Evolutionary conservation across 2,113 vertebrate species (phyloP), one percentile per base, ranked within the genome.

Genomic region (Anhinga rufa): DNA sequence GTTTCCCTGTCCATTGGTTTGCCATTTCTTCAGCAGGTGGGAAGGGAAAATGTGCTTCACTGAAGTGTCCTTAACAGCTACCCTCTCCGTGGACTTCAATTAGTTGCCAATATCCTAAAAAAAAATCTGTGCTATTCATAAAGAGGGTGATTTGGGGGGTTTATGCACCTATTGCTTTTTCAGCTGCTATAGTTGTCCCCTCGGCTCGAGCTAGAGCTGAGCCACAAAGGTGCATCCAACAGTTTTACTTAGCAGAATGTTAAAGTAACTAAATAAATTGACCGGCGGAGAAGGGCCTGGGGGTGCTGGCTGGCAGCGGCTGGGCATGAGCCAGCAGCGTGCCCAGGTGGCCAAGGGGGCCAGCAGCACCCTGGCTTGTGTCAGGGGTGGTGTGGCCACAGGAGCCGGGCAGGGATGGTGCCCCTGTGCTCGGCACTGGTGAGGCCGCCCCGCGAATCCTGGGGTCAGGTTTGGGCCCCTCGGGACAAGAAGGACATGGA

Each of bases 61-160:
- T 1, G 0, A 60, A 21, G 38, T 3, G 4, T 34, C 21, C 18
- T 44, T 14, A n/a, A 26, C 0, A 26, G 9, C 4, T 66, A 1
- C 25, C 8, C 8, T 10, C 25, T 20, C 17, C 54, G 34, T 2
- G 13, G 10, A 3, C 29, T 79, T n/a, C 55, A 36, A 12, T 3
- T 4, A 4, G 11, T 25, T 38, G 13, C 17, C 70, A 16, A 2
- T 4, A 24, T 36, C 46, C 14, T 54, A 44, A 71, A 14, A 20
- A 13, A 44, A 64, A 83, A 87, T 6, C 12, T 82, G 6, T 55
- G 17, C 29, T 70, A 10, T 8, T 29, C 9, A 38, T 3, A 19
- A 44, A 76, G 14, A 65, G 6, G 5, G 7, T 24, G 9, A 44
- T 40, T 2, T 38, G 9, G 7, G 15, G 6, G 4, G 0, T n/a